These are phyloP conservation scores for Exephanes ischioxanthus DNA, from an alignment of 2,888 invertebrate genomes.

Conservation along the genomic window DNA sequence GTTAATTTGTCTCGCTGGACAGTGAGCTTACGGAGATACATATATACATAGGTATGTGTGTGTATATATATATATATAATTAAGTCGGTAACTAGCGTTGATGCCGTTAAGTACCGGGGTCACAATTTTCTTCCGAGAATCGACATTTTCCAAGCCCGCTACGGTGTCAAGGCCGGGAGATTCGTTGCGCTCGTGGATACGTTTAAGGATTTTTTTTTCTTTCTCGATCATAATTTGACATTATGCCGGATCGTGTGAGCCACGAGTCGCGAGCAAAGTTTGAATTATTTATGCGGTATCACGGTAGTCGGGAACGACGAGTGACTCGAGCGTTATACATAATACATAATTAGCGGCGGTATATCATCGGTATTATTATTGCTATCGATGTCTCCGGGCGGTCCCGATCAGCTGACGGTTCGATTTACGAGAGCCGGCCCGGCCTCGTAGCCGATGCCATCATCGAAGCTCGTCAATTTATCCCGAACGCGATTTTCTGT, in stretches of 20 bases:
- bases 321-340: constrained; percentile 39
- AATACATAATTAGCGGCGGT: constrained; percentile 22
- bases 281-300: constrained; percentile 35
- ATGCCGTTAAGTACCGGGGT: constrained; percentile 6
- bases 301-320: not conserved
- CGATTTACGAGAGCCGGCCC: constrained; percentile 1
- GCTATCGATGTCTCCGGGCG: constrained; percentile 21
- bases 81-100: constrained; percentile 6
- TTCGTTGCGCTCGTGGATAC: not conserved
- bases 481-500: not conserved
- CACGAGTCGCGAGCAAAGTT: constrained; percentile 23
- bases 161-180: constrained; percentile 37
- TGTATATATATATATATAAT: constrained; percentile 5
- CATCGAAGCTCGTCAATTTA: constrained; percentile 8
- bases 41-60: not conserved
- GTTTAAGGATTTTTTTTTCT: not conserved
- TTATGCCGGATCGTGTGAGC: not conserved
- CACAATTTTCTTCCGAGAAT: constrained; percentile 57
- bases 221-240: not conserved
- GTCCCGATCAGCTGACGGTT: constrained; percentile 34
- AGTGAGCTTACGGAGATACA: constrained; percentile 13
- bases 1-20: constrained; percentile 52
- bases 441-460: not conserved
- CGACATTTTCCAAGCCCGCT: constrained; percentile 39
- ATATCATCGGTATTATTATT: constrained; percentile 11